Conservation (phyloP, 1,140 invertebrate genomes). For the Protaetia brevitarsis region DNA sequence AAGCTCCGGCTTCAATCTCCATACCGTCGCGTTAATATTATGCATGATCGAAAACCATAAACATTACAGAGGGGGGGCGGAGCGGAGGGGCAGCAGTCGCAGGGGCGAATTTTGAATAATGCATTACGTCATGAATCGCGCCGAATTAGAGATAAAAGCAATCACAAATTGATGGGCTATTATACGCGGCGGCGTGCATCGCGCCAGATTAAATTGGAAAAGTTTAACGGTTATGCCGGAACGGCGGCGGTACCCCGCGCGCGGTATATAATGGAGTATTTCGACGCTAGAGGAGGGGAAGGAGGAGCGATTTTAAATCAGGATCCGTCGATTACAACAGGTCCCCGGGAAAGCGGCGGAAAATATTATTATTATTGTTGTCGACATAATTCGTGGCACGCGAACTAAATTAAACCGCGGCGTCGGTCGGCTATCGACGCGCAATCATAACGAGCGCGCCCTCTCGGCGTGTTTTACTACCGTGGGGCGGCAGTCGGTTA, state of each 20-base stretch:
- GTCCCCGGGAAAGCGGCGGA: too few species aligned
- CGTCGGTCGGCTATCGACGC: too few species aligned
- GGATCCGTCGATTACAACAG: too few species aligned
- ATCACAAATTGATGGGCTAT: slow-evolving; percentile 31
- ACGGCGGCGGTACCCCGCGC: slow-evolving; percentile 4
- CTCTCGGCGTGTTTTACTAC: too few species aligned
- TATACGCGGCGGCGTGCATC: slow-evolving; percentile 20
- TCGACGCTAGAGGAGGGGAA: too few species aligned
- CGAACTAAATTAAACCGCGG: too few species aligned
- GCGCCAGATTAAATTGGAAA: slow-evolving; percentile 30
- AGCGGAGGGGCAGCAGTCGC: neutral
- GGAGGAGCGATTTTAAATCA: too few species aligned
- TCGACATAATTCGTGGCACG: too few species aligned
- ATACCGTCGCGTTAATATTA: neutral
- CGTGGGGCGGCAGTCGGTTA: too few species aligned
- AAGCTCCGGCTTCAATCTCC: neutral
- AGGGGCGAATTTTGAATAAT: slow-evolving; percentile 25
- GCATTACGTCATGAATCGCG: slow-evolving; percentile 23
- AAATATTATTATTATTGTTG: too few species aligned
- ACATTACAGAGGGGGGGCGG: slow-evolving; percentile 12
- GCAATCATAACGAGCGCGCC: too few species aligned
- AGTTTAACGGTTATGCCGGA: slow-evolving; percentile 29
- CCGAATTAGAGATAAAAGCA: slow-evolving; percentile 28
- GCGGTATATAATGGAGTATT: too few species aligned
- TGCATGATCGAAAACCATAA: slow-evolving; percentile 27